Evolutionary conservation across 2,888 invertebrate genomes (phyloP).

Genomic region (Octonoba sinensis): DNA sequence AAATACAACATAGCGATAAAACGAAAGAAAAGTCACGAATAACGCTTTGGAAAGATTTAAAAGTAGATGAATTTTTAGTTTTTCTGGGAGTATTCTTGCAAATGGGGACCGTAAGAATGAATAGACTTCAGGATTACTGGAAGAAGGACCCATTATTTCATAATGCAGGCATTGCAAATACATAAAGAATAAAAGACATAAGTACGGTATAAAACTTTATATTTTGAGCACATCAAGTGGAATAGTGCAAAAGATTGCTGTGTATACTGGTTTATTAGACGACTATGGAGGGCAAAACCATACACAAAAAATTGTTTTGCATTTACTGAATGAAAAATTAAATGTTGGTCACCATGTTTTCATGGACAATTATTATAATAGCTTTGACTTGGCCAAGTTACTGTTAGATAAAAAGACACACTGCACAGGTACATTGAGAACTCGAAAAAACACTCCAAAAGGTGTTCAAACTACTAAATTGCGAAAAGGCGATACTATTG

Average conservation of each 20-base stretch:
- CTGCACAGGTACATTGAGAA: conserved; percentile 23
- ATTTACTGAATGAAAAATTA: conserved; percentile 39
- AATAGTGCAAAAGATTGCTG: conserved; percentile 31
- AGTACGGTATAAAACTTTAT: conserved; percentile 69
- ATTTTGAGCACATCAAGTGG: conserved; percentile 68
- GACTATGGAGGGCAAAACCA: conserved; percentile 19
- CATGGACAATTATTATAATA: conserved; percentile 40
- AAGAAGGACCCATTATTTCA: too few relatives aligned
- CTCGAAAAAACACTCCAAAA: conserved; percentile 23
- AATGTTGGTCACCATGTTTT: conserved; percentile 38
- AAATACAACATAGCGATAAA: conserved; percentile 28
- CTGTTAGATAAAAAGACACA: conserved; percentile 35
- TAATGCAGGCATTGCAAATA: too few relatives aligned
- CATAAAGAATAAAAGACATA: too few relatives aligned
- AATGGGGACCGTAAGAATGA: conserved; percentile 28
- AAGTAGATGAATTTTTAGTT: conserved; percentile 25
- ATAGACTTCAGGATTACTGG: conserved; percentile 51
- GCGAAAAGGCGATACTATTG: conserved; percentile 1
- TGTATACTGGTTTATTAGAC: too few relatives aligned
- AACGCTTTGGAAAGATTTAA: conserved; percentile 23
- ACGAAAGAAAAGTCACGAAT: conserved; percentile 44
- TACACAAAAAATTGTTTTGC: conserved; percentile 31
- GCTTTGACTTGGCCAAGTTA: conserved; percentile 24
- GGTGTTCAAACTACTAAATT: too few relatives aligned
- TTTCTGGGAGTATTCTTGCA: conserved; percentile 32